phyloP scores from a whole-genome alignment of 2,888 invertebrate genomes.

The Drosophila subsilvestris region DNA sequence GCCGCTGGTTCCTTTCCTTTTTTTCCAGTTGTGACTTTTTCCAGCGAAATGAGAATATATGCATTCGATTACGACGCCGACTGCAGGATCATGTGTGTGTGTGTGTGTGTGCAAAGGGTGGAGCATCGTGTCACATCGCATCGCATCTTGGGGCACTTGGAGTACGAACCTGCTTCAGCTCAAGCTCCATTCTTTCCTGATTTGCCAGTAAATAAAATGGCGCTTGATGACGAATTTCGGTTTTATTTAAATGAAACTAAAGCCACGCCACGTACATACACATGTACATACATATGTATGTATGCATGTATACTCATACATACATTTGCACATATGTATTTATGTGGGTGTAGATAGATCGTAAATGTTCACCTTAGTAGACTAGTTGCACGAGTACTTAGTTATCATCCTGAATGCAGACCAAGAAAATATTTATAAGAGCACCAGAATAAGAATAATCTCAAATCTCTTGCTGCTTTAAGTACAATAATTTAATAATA shows the following conservation, averaged over 20 bases:
- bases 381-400: too few relatives aligned
- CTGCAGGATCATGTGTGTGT: background rate
- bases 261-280: background rate
- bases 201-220: constrained; percentile 51
- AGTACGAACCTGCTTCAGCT: background rate
- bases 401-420: too few relatives aligned
- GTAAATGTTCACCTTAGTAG: too few relatives aligned
- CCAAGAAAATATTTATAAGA: too few relatives aligned
- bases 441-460: too few relatives aligned
- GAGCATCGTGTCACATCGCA: constrained; percentile 42
- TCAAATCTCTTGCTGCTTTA: too few relatives aligned
- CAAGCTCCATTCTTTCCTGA: background rate
- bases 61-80: constrained; percentile 5
- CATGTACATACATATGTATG: constrained; percentile 1
- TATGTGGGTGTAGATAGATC: too few relatives aligned
- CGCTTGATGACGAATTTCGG: constrained; percentile 33
- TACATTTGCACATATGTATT: too few relatives aligned
- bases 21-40: constrained; percentile 62
- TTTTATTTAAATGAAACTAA: constrained; percentile 14
- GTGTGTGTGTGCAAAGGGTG: constrained; percentile 47
- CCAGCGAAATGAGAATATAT: constrained; percentile 48
- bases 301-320: background rate
- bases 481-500: too few relatives aligned
- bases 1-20: constrained; percentile 33
- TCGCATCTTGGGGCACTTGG: background rate